Percentiles rank a stretch among this genome's conserved stretches.
These are phyloP conservation scores for Drosophila orosa DNA, from an alignment of 1,140 invertebrate species.

Conservation along the genomic window DNA sequence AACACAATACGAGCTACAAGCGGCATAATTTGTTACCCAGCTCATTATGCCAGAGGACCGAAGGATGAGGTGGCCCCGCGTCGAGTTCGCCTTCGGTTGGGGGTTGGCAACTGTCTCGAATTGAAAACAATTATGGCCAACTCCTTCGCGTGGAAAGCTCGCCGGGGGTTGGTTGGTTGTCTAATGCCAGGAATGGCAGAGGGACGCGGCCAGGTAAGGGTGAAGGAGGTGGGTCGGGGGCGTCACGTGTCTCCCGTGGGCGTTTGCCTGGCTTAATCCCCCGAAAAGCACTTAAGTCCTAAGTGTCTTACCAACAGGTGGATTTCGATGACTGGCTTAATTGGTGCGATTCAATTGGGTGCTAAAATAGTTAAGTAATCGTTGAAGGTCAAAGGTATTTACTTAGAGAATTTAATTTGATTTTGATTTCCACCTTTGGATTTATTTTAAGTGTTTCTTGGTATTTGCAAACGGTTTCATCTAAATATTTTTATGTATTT, in stretches of 20 bases:
- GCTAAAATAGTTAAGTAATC: not conserved
- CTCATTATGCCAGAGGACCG: conserved; percentile 61
- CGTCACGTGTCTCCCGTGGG: conserved; percentile 62
- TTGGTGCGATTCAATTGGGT: conserved; percentile 34
- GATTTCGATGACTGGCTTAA: conserved; percentile 40
- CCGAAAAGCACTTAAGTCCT: conserved; percentile 63
- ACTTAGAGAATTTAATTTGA: not conserved
- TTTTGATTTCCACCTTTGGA: not conserved
- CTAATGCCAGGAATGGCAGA: not conserved
- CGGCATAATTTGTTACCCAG: conserved; percentile 71
- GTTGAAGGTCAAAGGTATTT: not conserved
- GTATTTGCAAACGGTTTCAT: not conserved
- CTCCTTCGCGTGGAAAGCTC: conserved; percentile 17
- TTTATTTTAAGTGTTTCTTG: not conserved
- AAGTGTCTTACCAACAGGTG: conserved; percentile 66
- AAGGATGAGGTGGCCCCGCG: conserved; percentile 9
- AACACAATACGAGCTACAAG: conserved; percentile 65
- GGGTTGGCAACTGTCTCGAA: conserved; percentile 67
- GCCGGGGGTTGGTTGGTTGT: conserved; percentile 46
- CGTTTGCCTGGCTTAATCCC: conserved; percentile 51
- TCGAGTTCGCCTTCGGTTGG: not conserved
- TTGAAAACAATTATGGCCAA: conserved; percentile 74
- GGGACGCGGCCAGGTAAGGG: not conserved
- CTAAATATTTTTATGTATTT: no score
- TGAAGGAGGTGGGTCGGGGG: conserved; percentile 17